A percentile compares a stretch with the other conserved stretches of the same genome.
These are phyloP conservation scores for Macrotrachela quadricornifera DNA, from an alignment of 1,140 invertebrate species.

Conservation along the genomic window DNA sequence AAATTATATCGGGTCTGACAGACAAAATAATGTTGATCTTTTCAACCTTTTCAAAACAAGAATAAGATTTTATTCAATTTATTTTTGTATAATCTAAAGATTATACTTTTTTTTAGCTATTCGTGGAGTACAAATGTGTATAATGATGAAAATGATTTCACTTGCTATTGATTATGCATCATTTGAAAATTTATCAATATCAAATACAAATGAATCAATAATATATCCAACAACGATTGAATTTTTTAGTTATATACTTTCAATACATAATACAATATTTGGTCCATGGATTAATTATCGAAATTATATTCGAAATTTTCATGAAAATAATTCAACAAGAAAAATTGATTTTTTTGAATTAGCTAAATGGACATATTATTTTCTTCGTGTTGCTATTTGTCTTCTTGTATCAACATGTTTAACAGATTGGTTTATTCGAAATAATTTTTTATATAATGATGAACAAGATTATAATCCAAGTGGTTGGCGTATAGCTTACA, in stretches of 20 bases:
- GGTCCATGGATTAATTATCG: conserved; percentile 68
- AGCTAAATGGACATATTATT: conserved; percentile 10
- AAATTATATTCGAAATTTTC: conserved; percentile 37
- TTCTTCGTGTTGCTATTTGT: no score
- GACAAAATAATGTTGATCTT: no score
- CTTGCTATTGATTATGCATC: conserved; percentile 47
- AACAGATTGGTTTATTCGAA: conserved; percentile 43
- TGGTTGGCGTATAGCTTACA: conserved; percentile 52
- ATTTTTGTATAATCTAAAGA: no score
- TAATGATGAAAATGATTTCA: conserved; percentile 72
- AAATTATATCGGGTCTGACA: no score
- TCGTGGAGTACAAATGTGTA: conserved; percentile 51
- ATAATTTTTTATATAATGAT: conserved; percentile 37
- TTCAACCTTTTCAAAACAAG: no score
- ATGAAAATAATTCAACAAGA: neutral
- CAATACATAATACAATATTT: conserved; percentile 56
- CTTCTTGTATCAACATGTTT: no score
- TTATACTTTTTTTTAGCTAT: no score
- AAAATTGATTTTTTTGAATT: conserved; percentile 33
- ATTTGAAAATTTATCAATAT: conserved; percentile 18
- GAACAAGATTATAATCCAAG: conserved; percentile 6
- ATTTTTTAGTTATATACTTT: conserved; percentile 58
- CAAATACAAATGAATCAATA: conserved; percentile 13
- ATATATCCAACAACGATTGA: conserved; percentile 11
- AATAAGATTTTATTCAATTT: no score